Base-by-base conservation (phyloP, 2,113 vertebrate species). In the Carassius carassius region DNA sequence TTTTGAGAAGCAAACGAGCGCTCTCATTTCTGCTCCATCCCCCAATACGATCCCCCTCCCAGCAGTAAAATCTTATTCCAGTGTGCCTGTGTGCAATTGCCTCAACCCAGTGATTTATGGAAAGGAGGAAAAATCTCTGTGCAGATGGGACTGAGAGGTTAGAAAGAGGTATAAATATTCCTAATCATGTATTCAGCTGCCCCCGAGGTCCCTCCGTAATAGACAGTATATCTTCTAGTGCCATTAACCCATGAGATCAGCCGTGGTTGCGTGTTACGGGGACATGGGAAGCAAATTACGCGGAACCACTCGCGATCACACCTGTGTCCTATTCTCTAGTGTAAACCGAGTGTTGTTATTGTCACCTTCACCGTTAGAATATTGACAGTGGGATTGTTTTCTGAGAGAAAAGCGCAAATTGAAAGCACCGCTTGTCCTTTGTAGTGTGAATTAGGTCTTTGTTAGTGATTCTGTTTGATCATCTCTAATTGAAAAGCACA, bases 31-130 rank as follows among this genome's bases (percentile, higher is more conserved):
- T 86, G 89, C 89, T 78, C 89, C 83, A 89, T 88, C 89, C 89
- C 79, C 85, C 85, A 85, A 87, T 78, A 9, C 58, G 0, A 60
- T 44, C 63, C 84, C 85, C 86, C 78, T 84, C 86, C 90, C 82
- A 77, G 74, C 74, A 54, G 88, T 81, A 90, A 90, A 89, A 85
- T 89, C 89, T 86, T 89, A 86, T 89, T 91, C 82, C 85, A 86
- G 54, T 84, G 23, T 88, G 87, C 72, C 47, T 89, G 91, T 81
- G 88, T 92, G 92, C 89, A 94, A 92, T 93, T 92, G 91, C 90
- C 86, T 94, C 91, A 90, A 92, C 89, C 90, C 90, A 93, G 89
- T 91, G 92, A 93, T 94, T 94, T 93, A 94, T 92, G 88, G 92
- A 93, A 92, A 92, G 88, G 49, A 91, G 86, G 74, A 92, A 92